Evolutionary conservation across 2,797 vertebrate species (phyloP).

Genomic region (Semotilus atromaculatus): DNA sequence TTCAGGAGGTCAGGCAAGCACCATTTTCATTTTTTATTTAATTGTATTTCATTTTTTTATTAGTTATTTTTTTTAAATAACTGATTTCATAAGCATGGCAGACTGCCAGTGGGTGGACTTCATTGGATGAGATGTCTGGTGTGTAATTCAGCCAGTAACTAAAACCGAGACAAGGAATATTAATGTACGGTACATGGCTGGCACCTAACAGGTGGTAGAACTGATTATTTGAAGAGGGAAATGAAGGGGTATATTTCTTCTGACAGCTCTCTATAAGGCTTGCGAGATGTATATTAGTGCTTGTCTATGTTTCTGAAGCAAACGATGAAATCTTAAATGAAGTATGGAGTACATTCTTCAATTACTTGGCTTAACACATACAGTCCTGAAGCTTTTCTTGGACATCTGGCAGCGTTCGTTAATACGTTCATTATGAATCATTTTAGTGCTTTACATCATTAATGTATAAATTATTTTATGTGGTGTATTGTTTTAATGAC

Average conservation of each 20-base stretch:
- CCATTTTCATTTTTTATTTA: background rate
- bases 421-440: background rate
- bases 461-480: constrained; percentile 1
- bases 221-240: constrained; percentile 40
- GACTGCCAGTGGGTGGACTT: constrained; percentile 33
- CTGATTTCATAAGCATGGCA: constrained; percentile 24
- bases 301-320: constrained; percentile 25
- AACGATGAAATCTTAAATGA: constrained; percentile 21
- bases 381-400: background rate
- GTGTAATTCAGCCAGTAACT: constrained; percentile 41
- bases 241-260: constrained; percentile 35
- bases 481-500: constrained; percentile 25
- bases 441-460: background rate
- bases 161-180: constrained; percentile 37
- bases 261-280: constrained; percentile 11
- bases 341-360: constrained; percentile 22
- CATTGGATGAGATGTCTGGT: constrained; percentile 26
- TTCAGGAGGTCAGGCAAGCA: constrained; percentile 20
- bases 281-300: constrained; percentile 8
- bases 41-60: background rate
- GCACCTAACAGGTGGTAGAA: constrained; percentile 38
- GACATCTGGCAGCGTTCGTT: background rate
- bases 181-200: constrained; percentile 37
- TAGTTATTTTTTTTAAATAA: background rate
- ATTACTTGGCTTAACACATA: constrained; percentile 5